These are phyloP conservation scores for Blennius ocellaris DNA, from an alignment of 2,113 vertebrate species.

Conservation along the genomic window DNA sequence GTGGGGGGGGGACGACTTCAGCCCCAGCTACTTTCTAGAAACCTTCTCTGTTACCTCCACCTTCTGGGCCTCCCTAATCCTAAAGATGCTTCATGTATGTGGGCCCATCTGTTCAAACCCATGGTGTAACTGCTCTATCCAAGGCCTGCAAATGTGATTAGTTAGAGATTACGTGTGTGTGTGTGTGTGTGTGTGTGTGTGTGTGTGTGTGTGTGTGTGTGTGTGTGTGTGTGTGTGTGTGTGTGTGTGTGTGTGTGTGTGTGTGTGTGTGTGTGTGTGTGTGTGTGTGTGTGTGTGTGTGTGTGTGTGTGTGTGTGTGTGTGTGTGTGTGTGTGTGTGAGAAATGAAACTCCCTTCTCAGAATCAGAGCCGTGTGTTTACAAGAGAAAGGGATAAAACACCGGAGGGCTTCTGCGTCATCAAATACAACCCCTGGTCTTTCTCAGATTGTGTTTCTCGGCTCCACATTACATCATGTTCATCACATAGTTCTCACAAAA, in stretches of 20 bases:
- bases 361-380: conserved; percentile 58
- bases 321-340: conserved; percentile 59
- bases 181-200: conserved; percentile 51
- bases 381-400: conserved; percentile 58
- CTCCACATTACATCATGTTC: conserved; percentile 44
- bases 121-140: conserved; percentile 59
- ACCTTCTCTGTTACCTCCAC: conserved; percentile 38
- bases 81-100: conserved; percentile 42
- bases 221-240: conserved; percentile 59
- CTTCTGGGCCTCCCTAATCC: conserved; percentile 64
- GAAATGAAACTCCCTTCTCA: conserved; percentile 65
- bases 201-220: conserved; percentile 59
- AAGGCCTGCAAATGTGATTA: conserved; percentile 77
- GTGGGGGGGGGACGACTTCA: conserved; percentile 6
- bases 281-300: conserved; percentile 59
- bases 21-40: conserved; percentile 25
- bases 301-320: conserved; percentile 59
- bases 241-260: conserved; percentile 59
- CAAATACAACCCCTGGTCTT: conserved; percentile 39
- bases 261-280: conserved; percentile 59
- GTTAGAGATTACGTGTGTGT: conserved; percentile 74
- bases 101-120: conserved; percentile 70
- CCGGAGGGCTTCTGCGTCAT: conserved; percentile 47
- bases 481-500: conserved; percentile 20
- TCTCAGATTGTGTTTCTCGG: conserved; percentile 47